Conservation (phyloP, 2,888 invertebrate genomes). For the Papilio protenor region DNA sequence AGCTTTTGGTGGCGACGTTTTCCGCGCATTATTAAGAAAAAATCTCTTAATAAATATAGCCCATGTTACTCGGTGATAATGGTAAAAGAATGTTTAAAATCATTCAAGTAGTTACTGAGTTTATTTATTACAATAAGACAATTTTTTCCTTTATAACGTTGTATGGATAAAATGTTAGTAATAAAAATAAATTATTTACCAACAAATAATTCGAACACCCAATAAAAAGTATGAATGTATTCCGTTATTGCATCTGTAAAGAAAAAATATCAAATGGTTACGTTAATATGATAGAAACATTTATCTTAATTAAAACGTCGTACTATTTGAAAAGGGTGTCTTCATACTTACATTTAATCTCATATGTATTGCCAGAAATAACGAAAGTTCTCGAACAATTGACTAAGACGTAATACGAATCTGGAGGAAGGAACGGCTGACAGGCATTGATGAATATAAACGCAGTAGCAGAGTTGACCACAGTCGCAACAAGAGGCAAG, state of each 20-base stretch:
- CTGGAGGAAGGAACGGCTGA: slow-evolving; percentile 51
- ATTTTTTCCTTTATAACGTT: no score
- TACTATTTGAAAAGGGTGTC: background rate
- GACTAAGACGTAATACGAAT: slow-evolving; percentile 55
- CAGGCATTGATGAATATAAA: slow-evolving; percentile 69
- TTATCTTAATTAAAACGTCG: background rate
- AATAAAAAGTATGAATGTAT: slow-evolving; percentile 70
- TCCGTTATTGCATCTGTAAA: slow-evolving; percentile 67
- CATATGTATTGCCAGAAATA: slow-evolving; percentile 51
- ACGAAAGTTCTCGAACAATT: slow-evolving; percentile 65
- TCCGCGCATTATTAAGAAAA: background rate
- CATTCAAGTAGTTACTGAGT: no score
- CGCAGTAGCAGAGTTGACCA: slow-evolving; percentile 72
- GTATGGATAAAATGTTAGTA: no score
- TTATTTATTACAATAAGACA: no score
- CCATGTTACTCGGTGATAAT: no score
- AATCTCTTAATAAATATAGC: background rate
- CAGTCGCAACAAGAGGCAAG: slow-evolving; percentile 68
- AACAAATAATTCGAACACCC: slow-evolving; percentile 74
- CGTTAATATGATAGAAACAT: background rate
- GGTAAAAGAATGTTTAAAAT: no score
- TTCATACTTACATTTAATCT: slow-evolving; percentile 59
- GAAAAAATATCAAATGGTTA: slow-evolving; percentile 28
- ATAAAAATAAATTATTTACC: slow-evolving; percentile 58
- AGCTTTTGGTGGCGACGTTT: background rate